These are phyloP conservation scores for Pocillopora grandis DNA, from an alignment of 92 coral and sea anemone genomes.

Conservation along the genomic window DNA sequence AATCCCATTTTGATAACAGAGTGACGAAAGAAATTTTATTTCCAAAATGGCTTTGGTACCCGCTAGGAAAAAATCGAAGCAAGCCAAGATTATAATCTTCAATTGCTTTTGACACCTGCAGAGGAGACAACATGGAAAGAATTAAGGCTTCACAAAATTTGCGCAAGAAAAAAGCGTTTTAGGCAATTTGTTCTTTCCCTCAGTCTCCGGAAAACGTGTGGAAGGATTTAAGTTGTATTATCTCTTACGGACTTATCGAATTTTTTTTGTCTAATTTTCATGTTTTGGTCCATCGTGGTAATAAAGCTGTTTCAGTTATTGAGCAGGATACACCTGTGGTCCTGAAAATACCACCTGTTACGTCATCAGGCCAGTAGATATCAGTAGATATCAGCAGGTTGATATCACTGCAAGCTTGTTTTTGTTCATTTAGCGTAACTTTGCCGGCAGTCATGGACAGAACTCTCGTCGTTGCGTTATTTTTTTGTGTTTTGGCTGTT, in stretches of 20 bases:
- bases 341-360: slow-evolving; percentile 28
- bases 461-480: slow-evolving; percentile 30
- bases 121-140: too few species aligned
- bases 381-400: not conserved
- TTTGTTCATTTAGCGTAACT: slow-evolving; percentile 39
- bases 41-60: too few species aligned
- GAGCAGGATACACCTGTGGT: slow-evolving; percentile 27
- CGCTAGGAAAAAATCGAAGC: not conserved
- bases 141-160: not conserved
- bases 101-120: slow-evolving; percentile 1
- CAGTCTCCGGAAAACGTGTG: too few species aligned
- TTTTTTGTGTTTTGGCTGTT: slow-evolving; percentile 42
- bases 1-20: too few species aligned
- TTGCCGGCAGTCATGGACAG: slow-evolving; percentile 28
- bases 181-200: too few species aligned
- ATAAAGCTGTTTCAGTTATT: not conserved
- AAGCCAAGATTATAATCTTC: not conserved
- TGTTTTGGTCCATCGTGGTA: not conserved
- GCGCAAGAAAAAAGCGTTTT: not conserved
- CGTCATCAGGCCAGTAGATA: not conserved
- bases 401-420: not conserved
- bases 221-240: too few species aligned
- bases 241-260: too few species aligned
- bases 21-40: too few species aligned
- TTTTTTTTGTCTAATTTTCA: too few species aligned